A percentile compares a stretch with the other conserved stretches of the same genome.
phyloP scores from a whole-genome alignment of 2,797 vertebrate species.

The Psittacula derbiana region DNA sequence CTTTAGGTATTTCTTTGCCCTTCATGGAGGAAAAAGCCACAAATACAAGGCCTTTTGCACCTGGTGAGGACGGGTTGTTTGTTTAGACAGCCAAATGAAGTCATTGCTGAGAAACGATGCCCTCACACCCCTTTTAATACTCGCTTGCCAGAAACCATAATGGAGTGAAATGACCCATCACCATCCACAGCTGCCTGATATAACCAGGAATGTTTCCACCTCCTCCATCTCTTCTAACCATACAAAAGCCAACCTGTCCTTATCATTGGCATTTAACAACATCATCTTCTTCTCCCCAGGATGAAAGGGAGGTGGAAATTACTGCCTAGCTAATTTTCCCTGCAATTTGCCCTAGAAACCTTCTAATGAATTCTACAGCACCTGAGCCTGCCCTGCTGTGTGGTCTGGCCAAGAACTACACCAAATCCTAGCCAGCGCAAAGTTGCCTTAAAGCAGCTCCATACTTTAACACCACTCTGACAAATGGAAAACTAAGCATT shows the following conservation, averaged over 20 bases:
- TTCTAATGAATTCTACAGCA: neutral
- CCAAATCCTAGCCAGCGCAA: neutral
- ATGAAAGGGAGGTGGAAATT: constrained; percentile 9
- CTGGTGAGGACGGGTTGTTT: constrained; percentile 44
- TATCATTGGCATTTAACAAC: neutral
- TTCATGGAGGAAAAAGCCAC: neutral
- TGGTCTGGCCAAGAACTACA: neutral
- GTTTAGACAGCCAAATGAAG: constrained; percentile 64
- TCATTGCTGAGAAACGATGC: constrained; percentile 45
- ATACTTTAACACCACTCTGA: neutral
- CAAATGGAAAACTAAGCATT: constrained; percentile 14
- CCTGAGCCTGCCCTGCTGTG: neutral
- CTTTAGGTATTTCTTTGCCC: constrained; percentile 36
- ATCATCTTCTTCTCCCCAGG: neutral
- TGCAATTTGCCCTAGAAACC: neutral
- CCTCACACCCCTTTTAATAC: constrained; percentile 25
- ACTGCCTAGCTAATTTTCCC: neutral
- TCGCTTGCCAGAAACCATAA: constrained; percentile 54
- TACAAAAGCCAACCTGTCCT: neutral
- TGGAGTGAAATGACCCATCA: constrained; percentile 65
- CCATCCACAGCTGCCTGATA: constrained; percentile 40
- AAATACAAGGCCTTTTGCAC: constrained; percentile 45
- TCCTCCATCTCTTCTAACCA: neutral
- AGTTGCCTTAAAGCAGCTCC: constrained; percentile 4
- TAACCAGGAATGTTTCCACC: constrained; percentile 22